Conservation (phyloP, 2,113 vertebrate genomes). For the Pantherophis guttatus region DNA sequence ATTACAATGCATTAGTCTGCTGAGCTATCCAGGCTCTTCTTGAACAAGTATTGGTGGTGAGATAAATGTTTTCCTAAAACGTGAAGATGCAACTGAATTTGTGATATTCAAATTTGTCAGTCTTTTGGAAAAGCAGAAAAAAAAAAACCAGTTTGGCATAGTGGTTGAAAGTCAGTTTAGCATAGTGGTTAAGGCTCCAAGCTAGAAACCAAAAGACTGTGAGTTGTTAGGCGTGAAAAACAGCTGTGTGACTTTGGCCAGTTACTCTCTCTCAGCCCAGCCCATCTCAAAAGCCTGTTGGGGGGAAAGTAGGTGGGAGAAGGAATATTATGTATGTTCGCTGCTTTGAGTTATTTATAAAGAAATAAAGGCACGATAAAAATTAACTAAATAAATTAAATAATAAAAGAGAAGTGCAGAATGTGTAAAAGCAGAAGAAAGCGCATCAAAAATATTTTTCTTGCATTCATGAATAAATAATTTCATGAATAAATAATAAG, state of each 20-base stretch:
- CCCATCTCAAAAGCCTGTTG: neutral
- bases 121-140: neutral
- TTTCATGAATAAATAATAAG: neutral
- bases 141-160: too few species aligned
- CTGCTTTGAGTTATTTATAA: neutral
- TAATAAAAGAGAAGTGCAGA: neutral
- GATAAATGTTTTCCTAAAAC: neutral
- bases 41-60: neutral
- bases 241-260: neutral
- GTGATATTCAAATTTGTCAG: neutral
- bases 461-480: neutral
- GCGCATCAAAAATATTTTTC: neutral
- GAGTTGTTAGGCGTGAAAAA: neutral
- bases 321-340: neutral
- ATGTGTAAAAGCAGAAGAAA: neutral
- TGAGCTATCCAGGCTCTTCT: neutral
- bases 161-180: neutral
- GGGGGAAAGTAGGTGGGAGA: neutral
- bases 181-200: neutral
- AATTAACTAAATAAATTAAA: neutral
- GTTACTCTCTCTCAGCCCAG: neutral
- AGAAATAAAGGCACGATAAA: neutral
- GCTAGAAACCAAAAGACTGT: neutral
- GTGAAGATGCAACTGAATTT: neutral
- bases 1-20: too few species aligned